A percentile compares a stretch with the other conserved stretches of the same genome.
These are phyloP conservation scores for Cladopsammia gracilis DNA, from an alignment of 64 coral and sea anemone genomes.

Conservation along the genomic window DNA sequence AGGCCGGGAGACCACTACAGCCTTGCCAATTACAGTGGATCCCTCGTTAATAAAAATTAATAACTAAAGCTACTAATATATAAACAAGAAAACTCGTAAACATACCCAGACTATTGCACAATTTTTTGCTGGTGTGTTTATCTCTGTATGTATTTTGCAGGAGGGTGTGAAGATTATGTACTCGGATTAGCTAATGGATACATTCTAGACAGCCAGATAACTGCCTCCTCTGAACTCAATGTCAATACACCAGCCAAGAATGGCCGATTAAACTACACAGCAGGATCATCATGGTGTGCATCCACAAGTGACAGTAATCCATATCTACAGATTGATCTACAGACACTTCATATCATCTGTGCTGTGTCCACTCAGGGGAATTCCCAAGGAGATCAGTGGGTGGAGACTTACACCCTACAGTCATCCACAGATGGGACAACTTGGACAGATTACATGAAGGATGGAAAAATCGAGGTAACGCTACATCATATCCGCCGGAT, in stretches of 20 bases:
- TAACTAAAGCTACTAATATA: too few species aligned
- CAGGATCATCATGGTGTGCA: constrained; percentile 45
- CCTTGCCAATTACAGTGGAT: too few species aligned
- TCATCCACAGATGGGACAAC: constrained; percentile 11
- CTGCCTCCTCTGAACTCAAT: neutral
- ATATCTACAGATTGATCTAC: constrained; percentile 43
- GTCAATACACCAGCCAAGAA: neutral
- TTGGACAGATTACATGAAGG: constrained; percentile 38
- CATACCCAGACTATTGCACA: neutral
- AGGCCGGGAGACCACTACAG: too few species aligned
- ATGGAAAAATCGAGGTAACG: too few species aligned
- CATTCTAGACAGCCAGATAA: neutral
- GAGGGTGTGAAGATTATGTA: neutral
- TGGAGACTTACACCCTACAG: constrained; percentile 21
- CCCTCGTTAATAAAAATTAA: too few species aligned
- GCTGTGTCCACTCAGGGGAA: constrained; percentile 41
- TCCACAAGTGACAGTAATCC: constrained; percentile 5
- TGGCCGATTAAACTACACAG: neutral
- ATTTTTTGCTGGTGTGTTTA: neutral
- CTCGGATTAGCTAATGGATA: neutral
- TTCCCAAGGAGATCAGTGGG: constrained; percentile 37
- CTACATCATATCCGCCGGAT: too few species aligned
- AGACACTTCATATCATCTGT: neutral
- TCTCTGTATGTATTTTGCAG: neutral
- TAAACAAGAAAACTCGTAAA: too few species aligned